Conservation (phyloP, 1,140 invertebrate species). For the Drosophila dunni region DNA sequence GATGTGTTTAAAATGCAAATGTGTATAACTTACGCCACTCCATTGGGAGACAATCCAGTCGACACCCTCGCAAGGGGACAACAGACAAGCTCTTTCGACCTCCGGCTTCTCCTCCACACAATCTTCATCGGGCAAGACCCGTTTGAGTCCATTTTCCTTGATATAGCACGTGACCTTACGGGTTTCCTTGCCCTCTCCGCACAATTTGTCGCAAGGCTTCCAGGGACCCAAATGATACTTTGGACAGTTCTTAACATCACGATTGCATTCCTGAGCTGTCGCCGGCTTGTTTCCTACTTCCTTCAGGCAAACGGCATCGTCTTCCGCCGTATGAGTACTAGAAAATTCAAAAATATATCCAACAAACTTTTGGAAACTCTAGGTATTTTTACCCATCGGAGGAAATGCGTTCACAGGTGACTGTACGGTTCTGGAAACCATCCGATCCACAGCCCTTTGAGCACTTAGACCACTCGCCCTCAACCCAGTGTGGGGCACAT, state of each 20-base stretch:
- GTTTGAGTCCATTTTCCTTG: conserved; percentile 88
- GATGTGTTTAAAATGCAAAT: not conserved
- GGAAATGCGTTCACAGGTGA: conserved; percentile 89
- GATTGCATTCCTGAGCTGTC: conserved; percentile 90
- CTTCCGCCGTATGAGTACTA: conserved; percentile 71
- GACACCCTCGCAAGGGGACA: conserved; percentile 94
- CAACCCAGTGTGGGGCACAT: conserved; percentile 93
- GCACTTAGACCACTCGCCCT: conserved; percentile 93
- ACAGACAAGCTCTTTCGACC: conserved; percentile 88
- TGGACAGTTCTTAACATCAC: conserved; percentile 90
- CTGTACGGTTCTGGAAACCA: conserved; percentile 88
- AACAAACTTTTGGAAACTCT: fast-evolving
- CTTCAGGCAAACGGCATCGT: conserved; percentile 90
- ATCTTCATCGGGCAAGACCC: conserved; percentile 89
- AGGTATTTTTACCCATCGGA: conserved; percentile 85
- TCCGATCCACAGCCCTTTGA: conserved; percentile 92
- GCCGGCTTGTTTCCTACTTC: conserved; percentile 89
- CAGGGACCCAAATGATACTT: conserved; percentile 93
- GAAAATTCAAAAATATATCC: not conserved
- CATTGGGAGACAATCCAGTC: conserved; percentile 96
- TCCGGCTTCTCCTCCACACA: conserved; percentile 91
- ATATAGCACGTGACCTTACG: conserved; percentile 91
- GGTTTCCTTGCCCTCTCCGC: conserved; percentile 92
- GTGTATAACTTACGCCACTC: conserved; percentile 90
- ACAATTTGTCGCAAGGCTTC: conserved; percentile 95